Conservation (phyloP, 2,888 invertebrate species). For the Norana najaformis region DNA sequence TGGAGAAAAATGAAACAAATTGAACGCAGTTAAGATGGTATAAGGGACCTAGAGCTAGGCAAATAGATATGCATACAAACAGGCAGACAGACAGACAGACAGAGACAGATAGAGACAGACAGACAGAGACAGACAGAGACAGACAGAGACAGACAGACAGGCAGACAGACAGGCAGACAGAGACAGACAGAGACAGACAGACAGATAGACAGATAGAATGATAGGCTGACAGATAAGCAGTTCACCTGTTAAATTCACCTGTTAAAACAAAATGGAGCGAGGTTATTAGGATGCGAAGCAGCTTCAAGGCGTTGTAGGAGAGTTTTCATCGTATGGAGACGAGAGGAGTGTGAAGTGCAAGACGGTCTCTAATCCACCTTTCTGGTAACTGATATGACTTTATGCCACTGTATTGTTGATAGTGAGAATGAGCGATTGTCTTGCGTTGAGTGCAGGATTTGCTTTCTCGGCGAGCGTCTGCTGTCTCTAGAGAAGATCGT, state of each 20-base stretch:
- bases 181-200: background rate
- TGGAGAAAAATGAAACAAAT: no score
- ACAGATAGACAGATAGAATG: no score
- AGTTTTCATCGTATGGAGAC: background rate
- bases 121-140: background rate
- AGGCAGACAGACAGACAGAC: background rate
- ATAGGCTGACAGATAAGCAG: background rate
- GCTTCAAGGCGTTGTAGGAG: background rate
- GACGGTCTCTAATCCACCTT: background rate
- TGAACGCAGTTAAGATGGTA: no score
- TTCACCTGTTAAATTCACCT: no score
- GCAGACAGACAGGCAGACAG: background rate
- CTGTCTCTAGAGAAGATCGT: slow-evolving; percentile 67
- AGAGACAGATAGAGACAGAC: background rate
- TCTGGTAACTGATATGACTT: no score
- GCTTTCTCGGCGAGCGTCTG: slow-evolving; percentile 87
- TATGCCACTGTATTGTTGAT: no score
- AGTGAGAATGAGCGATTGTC: no score
- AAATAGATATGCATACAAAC: background rate
- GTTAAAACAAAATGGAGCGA: background rate
- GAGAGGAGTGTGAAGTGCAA: background rate
- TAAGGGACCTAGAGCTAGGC: background rate
- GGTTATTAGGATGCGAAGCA: background rate
- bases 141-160: background rate
- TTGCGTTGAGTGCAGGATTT: slow-evolving; percentile 72